A percentile compares a stretch with the other conserved stretches of the same genome.
phyloP scores from a whole-genome alignment of 2,888 invertebrate species.

The Phortica magna region DNA sequence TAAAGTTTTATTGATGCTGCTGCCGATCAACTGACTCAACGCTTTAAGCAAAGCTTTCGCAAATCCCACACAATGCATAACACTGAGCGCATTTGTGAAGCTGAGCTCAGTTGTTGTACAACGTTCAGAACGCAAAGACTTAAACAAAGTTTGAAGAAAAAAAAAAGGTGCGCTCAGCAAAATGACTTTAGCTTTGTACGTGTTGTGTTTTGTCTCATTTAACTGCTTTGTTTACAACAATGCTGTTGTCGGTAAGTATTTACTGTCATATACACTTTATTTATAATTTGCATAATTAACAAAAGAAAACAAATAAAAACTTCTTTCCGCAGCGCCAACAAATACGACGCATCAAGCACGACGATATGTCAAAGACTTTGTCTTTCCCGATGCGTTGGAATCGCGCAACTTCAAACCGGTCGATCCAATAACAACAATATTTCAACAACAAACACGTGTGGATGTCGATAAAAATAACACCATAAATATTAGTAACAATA shows the following conservation, averaged over 20 bases:
- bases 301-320: too few relatives aligned
- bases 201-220: not conserved
- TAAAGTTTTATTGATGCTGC: not conserved
- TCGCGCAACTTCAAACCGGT: not conserved
- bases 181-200: not conserved
- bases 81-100: not conserved
- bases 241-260: constrained; percentile 3
- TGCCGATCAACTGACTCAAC: not conserved
- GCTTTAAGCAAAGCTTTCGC: not conserved
- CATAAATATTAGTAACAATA: not conserved
- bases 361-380: not conserved
- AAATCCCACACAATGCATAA: not conserved
- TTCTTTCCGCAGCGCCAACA: not conserved
- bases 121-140: not conserved
- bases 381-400: not conserved
- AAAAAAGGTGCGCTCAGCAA: not conserved
- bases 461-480: not conserved
- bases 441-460: not conserved
- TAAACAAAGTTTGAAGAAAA: not conserved
- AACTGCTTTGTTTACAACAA: not conserved
- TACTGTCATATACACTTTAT: not conserved
- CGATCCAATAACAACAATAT: not conserved
- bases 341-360: not conserved
- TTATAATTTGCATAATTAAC: not conserved
- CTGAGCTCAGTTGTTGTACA: not conserved